Conservation (phyloP, 2,888 invertebrate genomes). For the Harpagoxenus sublaevis region DNA sequence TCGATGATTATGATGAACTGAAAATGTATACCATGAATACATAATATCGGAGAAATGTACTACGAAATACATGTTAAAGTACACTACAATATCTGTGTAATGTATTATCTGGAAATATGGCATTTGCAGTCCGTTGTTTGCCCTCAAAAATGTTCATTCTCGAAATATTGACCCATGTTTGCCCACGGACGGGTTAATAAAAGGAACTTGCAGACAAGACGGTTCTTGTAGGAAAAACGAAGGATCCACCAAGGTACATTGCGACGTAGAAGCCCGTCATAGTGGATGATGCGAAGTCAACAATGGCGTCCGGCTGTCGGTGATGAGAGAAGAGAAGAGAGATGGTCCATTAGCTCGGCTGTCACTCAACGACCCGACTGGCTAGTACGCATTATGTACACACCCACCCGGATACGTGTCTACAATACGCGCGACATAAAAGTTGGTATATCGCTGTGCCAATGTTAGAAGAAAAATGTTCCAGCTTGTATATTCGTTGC, state of each 20-base stretch:
- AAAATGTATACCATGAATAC: slow-evolving; percentile 20
- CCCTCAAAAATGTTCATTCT: slow-evolving; percentile 24
- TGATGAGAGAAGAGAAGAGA: slow-evolving; percentile 70
- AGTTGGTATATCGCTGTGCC: slow-evolving; percentile 36
- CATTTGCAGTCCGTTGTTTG: slow-evolving; percentile 13
- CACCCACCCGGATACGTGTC: slow-evolving; percentile 60
- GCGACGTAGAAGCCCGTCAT: slow-evolving; percentile 62
- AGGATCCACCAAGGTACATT: slow-evolving; percentile 16
- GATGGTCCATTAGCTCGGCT: slow-evolving; percentile 79
- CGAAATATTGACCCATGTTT: slow-evolving; percentile 44
- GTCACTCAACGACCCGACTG: slow-evolving; percentile 76
- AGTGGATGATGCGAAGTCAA: slow-evolving; percentile 76
- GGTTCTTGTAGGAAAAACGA: slow-evolving; percentile 44
- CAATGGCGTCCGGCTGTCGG: slow-evolving; percentile 72
- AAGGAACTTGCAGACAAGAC: slow-evolving; percentile 42
- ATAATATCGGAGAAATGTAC: slow-evolving; percentile 16
- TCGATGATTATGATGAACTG: slow-evolving; percentile 31
- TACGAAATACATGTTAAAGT: neutral
- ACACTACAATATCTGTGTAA: neutral
- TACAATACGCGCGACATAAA: slow-evolving; percentile 18
- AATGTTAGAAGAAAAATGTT: slow-evolving; percentile 48
- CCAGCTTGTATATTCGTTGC: neutral
- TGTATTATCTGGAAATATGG: neutral
- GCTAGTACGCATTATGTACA: slow-evolving; percentile 73
- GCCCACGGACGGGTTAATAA: slow-evolving; percentile 63